Conservation (phyloP, 2,797 vertebrate genomes). For the Mus caroli region DNA sequence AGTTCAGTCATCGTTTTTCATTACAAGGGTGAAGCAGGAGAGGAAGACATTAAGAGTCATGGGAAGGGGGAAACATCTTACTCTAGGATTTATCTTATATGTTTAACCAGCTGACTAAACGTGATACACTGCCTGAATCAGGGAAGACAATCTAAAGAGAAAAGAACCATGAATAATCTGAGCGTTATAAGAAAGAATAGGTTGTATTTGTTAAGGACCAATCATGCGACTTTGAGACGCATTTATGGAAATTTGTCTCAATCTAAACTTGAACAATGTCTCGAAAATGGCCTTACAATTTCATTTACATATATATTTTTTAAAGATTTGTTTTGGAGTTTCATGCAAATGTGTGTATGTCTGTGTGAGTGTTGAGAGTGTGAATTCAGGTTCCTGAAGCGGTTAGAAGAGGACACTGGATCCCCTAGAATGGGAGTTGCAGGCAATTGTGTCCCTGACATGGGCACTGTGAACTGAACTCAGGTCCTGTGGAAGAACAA, state of each 20-base stretch:
- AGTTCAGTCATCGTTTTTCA: conserved; percentile 2
- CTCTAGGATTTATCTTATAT: not conserved
- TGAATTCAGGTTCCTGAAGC: not conserved
- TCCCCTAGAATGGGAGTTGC: not conserved
- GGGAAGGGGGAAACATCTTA: not conserved
- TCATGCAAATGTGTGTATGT: not conserved
- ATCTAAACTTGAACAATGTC: not conserved
- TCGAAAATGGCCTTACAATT: not conserved
- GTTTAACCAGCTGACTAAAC: not conserved
- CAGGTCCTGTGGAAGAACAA: not conserved
- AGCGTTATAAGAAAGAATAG: not conserved
- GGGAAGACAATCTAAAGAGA: not conserved
- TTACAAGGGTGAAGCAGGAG: not conserved
- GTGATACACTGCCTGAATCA: not conserved
- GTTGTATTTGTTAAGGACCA: not conserved
- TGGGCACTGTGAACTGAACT: not conserved
- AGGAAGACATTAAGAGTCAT: not conserved
- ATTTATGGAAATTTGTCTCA: not conserved
- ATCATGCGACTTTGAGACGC: not conserved
- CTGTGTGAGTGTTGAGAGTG: not conserved
- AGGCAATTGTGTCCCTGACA: not conserved
- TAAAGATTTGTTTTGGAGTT: not conserved
- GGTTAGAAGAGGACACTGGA: not conserved
- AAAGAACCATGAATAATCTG: not conserved
- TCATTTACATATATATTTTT: too few relatives aligned